Evolutionary conservation across 2,797 vertebrate genomes (phyloP).

Genomic region (Malacoraja senta): DNA sequence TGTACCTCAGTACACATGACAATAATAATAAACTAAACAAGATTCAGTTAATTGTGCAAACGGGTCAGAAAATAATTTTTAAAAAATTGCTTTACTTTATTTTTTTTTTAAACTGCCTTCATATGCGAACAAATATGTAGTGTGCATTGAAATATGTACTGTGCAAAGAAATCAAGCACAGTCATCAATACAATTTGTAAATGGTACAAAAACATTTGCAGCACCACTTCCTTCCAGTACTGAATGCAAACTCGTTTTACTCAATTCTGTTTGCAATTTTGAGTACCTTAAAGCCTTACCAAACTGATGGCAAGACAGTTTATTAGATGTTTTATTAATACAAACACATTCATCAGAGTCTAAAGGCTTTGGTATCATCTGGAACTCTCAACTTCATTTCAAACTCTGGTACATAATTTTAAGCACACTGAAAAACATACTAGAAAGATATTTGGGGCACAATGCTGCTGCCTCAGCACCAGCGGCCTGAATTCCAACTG

Average conservation of each 20-base stretch:
- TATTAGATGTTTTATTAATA: not conserved
- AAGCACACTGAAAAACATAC: not conserved
- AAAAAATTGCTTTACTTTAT: conserved; percentile 45
- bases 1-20: no score
- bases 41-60: conserved; percentile 52
- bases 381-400: not conserved
- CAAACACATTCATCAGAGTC: not conserved
- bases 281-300: not conserved
- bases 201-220: not conserved
- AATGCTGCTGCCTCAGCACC: no score
- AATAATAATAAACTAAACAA: conserved; percentile 26
- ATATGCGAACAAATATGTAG: conserved; percentile 53
- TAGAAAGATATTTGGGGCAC: not conserved
- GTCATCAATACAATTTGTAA: conserved; percentile 44
- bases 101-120: conserved; percentile 68
- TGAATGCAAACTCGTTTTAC: not conserved
- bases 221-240: not conserved
- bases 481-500: no score
- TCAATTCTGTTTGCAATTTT: not conserved
- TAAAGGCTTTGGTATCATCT: not conserved
- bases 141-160: conserved; percentile 21
- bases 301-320: not conserved
- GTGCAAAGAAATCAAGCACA: conserved; percentile 49
- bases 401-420: not conserved
- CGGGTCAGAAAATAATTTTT: conserved; percentile 43